Evolutionary conservation across 2,888 invertebrate genomes (phyloP).

Genomic region (Andrena fulva): DNA sequence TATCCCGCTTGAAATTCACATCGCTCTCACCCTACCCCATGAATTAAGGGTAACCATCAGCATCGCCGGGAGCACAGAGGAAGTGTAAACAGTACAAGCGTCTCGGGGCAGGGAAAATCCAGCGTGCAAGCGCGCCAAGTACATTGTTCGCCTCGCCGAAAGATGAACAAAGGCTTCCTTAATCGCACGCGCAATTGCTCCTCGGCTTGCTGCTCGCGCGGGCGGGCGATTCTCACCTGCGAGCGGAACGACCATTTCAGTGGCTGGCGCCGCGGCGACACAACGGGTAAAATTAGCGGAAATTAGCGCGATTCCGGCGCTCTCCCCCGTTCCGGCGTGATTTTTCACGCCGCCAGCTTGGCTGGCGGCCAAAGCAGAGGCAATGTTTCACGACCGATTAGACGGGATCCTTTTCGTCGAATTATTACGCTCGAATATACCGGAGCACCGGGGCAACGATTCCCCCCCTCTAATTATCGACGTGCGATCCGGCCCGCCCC

Average conservation of each 20-base stretch:
- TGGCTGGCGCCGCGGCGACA: background rate
- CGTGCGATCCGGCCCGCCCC: conserved; percentile 10
- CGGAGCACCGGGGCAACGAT: background rate
- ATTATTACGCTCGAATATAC: conserved; percentile 14
- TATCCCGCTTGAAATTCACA: no score
- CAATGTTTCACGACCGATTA: conserved; percentile 33
- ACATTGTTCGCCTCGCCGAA: background rate
- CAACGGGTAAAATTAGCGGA: conserved; percentile 20
- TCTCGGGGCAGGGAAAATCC: no score
- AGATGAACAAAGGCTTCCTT: conserved; percentile 33
- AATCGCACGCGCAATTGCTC: conserved; percentile 27
- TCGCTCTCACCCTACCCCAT: no score
- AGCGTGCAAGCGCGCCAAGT: no score
- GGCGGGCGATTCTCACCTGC: background rate
- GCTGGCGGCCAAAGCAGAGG: conserved; percentile 32
- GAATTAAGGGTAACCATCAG: no score
- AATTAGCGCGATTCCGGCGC: conserved; percentile 31
- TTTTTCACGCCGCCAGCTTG: conserved; percentile 36
- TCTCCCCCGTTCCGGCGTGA: background rate
- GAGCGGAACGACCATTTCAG: background rate
- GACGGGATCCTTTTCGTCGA: conserved; percentile 16
- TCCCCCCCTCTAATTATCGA: conserved; percentile 7
- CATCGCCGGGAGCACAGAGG: no score
- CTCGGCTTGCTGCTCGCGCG: background rate
- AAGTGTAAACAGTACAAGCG: no score